Conservation (phyloP, 2,888 invertebrate species). For the Didymodactylos carnosus region DNA sequence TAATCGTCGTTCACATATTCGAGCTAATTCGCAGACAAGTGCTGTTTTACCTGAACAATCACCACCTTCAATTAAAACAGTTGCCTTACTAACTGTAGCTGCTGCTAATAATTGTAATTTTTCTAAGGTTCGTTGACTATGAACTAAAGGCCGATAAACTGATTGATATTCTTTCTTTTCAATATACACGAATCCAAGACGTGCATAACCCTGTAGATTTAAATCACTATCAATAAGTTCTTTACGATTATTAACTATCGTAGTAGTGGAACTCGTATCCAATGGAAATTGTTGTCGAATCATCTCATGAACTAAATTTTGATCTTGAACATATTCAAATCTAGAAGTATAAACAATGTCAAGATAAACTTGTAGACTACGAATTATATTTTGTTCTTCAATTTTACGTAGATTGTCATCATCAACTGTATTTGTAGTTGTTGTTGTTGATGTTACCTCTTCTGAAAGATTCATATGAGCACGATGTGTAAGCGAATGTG, state of each 20-base stretch:
- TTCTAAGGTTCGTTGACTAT: neutral
- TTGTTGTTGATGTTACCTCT: neutral
- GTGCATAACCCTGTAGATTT: neutral
- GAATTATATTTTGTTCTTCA: neutral
- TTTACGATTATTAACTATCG: neutral
- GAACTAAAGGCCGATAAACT: neutral
- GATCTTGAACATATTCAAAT: neutral
- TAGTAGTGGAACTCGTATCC: neutral
- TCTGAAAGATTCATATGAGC: neutral
- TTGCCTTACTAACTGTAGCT: neutral
- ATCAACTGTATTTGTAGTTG: neutral
- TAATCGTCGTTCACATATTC: conserved; percentile 48
- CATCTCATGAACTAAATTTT: neutral
- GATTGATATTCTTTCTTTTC: neutral
- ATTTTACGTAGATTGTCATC: neutral
- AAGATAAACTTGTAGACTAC: neutral
- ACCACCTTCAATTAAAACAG: neutral
- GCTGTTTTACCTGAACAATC: neutral
- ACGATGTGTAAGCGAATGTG: neutral
- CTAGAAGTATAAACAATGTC: neutral
- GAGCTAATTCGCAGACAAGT: neutral
- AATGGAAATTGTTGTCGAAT: neutral
- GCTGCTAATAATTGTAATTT: neutral
- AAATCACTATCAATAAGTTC: neutral
- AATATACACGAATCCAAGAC: neutral